These are phyloP conservation scores for Heptranchias perlo DNA, from an alignment of 2,113 vertebrate species.

Conservation along the genomic window DNA sequence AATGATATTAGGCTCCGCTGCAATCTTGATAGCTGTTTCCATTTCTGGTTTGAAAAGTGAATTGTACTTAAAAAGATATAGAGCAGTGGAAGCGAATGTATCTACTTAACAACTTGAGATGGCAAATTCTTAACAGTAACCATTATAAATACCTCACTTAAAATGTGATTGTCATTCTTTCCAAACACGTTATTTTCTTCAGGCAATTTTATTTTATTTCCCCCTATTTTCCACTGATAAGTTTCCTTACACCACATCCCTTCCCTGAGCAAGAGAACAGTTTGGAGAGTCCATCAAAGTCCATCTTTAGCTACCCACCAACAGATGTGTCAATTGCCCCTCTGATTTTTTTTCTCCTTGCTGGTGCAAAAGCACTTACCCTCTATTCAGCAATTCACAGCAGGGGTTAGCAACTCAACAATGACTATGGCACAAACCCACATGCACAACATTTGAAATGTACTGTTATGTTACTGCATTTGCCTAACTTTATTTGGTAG, in stretches of 20 bases:
- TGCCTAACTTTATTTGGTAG: not conserved
- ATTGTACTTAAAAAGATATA: not conserved
- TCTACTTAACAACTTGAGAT: not conserved
- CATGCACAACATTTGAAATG: not conserved
- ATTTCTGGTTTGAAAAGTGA: conserved; percentile 65
- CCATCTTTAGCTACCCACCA: not conserved
- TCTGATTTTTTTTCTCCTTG: not conserved
- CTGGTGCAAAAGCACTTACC: not conserved
- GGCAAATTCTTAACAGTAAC: not conserved
- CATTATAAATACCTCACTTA: not conserved
- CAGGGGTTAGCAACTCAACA: not conserved
- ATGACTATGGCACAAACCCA: not conserved
- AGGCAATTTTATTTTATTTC: not conserved
- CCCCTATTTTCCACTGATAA: not conserved
- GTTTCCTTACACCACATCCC: not conserved
- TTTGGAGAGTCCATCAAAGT: not conserved
- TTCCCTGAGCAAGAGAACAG: not conserved
- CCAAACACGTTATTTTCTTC: not conserved
- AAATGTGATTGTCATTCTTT: not conserved
- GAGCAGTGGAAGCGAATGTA: not conserved
- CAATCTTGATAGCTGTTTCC: conserved; percentile 89
- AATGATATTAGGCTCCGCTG: conserved; percentile 78
- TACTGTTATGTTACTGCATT: not conserved
- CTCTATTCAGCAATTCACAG: not conserved
- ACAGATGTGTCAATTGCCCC: not conserved